Evolutionary conservation across 2,113 vertebrate genomes (phyloP), one percentile per base, ranked within the genome.

Genomic region (Microcebus tavaratra): DNA sequence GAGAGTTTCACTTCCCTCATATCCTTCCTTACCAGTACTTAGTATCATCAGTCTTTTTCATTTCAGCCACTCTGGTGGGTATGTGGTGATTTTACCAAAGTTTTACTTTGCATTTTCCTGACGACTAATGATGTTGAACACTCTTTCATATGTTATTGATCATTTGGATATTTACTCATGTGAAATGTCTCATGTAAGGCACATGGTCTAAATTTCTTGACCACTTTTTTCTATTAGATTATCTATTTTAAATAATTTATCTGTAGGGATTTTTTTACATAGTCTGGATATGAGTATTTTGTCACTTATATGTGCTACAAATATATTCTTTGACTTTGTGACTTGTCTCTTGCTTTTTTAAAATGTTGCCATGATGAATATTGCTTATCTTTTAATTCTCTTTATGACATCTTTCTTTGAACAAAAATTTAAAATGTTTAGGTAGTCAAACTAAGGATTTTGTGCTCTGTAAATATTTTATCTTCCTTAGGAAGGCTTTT

Each of bases 391-490:
- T 88, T 85, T 65, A 45, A 55, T n/a, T 84, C 59, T 68, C 31
- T 36, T 63, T 78, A 36, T 75, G n/a, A 17, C 1, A 61, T 86
- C 39, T 83, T 67, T 72, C 68, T 90, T 90, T 59, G 67, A 65
- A 48, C 8, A 94, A 34, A 82, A 72, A 82, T 82, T 96, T 8
- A 48, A 93, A 73, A 78, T 20, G 59, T 95, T 90, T 48, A 79
- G 20, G n/a, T 83, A 90, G 20, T 39, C 18, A 21, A 63, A 75
- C 25, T 63, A 90, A 42, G 87, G 48, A 57, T 34, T 92, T 65
- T 92, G 36, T 84, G 11, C 36, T n/a, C 92, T 90, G 15, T 68
- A 63, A 88, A 50, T 88, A 82, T 72, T 81, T 21, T 78, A 17
- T 85, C 21, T 93, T 82, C 18, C 59, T 31, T 65, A 65, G 36